A percentile compares a stretch with the other conserved stretches of the same genome.
These are phyloP conservation scores for Cinara cedri DNA, from an alignment of 2,888 invertebrate species.

Conservation along the genomic window DNA sequence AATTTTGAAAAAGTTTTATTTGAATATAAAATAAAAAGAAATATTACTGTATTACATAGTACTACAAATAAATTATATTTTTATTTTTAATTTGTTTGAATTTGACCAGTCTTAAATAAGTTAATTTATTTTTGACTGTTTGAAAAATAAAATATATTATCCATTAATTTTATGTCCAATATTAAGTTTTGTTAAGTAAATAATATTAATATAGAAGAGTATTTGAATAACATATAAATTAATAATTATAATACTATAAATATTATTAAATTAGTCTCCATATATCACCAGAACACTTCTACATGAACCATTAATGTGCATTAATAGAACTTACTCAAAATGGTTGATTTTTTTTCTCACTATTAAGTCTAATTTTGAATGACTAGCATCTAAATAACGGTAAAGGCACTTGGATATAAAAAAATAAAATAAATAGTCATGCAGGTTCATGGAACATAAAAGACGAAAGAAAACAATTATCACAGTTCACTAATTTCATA, in stretches of 20 bases:
- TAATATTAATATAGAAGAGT: constrained; percentile 26
- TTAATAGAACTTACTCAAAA: constrained; percentile 39
- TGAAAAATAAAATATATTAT: constrained; percentile 10
- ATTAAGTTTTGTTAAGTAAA: constrained; percentile 38
- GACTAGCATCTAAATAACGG: constrained; percentile 54
- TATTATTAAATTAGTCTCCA: constrained; percentile 55
- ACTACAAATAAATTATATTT: background rate
- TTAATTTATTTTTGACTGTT: constrained; percentile 12
- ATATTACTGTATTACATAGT: constrained; percentile 24
- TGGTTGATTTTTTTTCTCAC: constrained; percentile 42
- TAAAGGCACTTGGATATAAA: constrained; percentile 53
- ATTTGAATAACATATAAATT: constrained; percentile 49
- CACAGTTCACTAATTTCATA: constrained; percentile 54
- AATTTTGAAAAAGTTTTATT: constrained; percentile 34
- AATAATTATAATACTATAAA: constrained; percentile 51
- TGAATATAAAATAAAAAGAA: constrained; percentile 27
- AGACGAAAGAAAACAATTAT: constrained; percentile 47
- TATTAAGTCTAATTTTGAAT: constrained; percentile 56
- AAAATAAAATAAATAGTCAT: constrained; percentile 35
- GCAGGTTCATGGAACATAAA: constrained; percentile 46
- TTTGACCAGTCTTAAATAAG: constrained; percentile 4
- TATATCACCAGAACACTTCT: constrained; percentile 47
- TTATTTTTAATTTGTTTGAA: background rate
- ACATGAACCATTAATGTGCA: constrained; percentile 27
- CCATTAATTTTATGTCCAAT: constrained; percentile 24